A percentile compares a stretch with the other conserved stretches of the same genome.
Evolutionary conservation across 2,888 invertebrate species (phyloP).

Genomic region (Chrysodeixis includens): DNA sequence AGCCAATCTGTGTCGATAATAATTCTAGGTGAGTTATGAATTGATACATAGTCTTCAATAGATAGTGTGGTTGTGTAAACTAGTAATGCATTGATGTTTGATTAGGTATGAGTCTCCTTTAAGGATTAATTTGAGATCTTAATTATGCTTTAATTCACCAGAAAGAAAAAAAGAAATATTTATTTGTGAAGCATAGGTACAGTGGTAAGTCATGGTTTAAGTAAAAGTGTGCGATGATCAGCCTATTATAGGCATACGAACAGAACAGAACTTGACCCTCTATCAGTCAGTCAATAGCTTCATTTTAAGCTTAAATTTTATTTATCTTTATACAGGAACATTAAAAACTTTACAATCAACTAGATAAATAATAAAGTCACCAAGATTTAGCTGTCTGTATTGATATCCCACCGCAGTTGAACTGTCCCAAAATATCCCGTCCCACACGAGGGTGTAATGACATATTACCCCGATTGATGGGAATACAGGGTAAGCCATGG

Average conservation of each 20-base stretch:
- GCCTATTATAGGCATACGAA: no score
- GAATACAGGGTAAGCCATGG: conserved; percentile 45
- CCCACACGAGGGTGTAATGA: conserved; percentile 74
- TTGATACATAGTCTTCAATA: conserved; percentile 14
- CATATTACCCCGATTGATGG: conserved; percentile 54
- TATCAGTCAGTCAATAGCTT: no score
- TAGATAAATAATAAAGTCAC: not conserved
- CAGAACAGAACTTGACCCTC: no score
- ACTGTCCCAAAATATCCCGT: conserved; percentile 66
- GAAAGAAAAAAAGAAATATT: no score
- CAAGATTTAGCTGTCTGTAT: conserved; percentile 2
- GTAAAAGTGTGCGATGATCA: no score
- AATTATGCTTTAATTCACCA: no score
- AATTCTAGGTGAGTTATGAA: conserved; percentile 40
- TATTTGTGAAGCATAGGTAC: no score
- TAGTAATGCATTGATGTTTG: not conserved
- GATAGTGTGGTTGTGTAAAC: not conserved
- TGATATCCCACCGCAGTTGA: conserved; percentile 20
- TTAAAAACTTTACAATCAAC: not conserved
- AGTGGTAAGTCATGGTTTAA: no score
- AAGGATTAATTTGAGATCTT: no score
- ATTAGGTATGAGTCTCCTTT: no score
- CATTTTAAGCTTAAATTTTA: no score
- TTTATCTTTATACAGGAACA: no score
- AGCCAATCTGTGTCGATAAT: conserved; percentile 52